phyloP scores from a whole-genome alignment of 2,888 invertebrate species.

The Acronicta aceris region DNA sequence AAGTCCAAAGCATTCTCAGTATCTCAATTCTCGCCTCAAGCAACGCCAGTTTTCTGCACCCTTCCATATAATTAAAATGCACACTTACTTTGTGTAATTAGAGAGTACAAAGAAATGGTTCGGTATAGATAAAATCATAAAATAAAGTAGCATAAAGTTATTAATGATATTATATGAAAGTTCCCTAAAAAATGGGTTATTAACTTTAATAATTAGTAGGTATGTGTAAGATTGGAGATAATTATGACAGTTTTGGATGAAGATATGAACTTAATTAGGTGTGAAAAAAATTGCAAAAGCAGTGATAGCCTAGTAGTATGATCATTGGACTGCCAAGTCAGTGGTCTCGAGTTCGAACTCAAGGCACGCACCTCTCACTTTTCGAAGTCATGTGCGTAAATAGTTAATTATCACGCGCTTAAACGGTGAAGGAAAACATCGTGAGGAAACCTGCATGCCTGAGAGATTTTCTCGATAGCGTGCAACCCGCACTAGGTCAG shows the following conservation, averaged over 20 bases:
- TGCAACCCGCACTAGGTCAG: no score
- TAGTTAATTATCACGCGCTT: no score
- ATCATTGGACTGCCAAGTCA: no score
- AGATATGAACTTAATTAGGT: slow-evolving; percentile 18
- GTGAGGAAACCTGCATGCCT: no score
- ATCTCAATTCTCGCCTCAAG: slow-evolving; percentile 62
- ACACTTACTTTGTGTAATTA: slow-evolving; percentile 77
- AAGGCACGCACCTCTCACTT: no score
- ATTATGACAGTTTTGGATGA: slow-evolving; percentile 25
- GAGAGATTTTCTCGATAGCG: no score
- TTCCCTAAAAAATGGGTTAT: slow-evolving; percentile 46
- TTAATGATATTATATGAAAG: slow-evolving; percentile 60
- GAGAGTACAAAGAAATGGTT: slow-evolving; percentile 78
- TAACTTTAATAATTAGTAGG: no score
- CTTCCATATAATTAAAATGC: slow-evolving; percentile 83
- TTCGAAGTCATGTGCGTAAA: no score
- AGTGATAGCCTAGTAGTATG: no score
- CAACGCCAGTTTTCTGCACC: slow-evolving; percentile 74
- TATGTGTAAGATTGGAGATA: slow-evolving; percentile 48
- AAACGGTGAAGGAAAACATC: no score
- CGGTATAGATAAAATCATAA: slow-evolving; percentile 77
- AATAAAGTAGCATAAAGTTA: slow-evolving; percentile 68
- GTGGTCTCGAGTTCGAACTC: no score
- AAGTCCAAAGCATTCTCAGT: slow-evolving; percentile 58
- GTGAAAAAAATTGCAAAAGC: no score